Conservation (phyloP, 2,888 invertebrate species). For the Lamellibrachia satsuma region DNA sequence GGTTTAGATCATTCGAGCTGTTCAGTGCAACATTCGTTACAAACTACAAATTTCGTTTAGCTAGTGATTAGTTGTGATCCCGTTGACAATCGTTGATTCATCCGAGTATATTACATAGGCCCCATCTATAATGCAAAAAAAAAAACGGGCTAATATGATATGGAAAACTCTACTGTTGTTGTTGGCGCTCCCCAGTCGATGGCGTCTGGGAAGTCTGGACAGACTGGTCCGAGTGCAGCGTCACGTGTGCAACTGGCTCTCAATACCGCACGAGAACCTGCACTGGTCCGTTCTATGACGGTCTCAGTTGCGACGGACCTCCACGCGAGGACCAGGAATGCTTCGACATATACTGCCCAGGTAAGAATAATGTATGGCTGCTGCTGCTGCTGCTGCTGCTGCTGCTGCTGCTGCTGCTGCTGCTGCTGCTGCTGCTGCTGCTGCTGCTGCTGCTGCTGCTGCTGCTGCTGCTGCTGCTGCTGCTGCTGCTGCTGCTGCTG, state of each 20-base stretch:
- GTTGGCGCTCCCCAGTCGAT: constrained; percentile 18
- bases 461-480: no score
- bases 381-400: background rate
- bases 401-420: background rate
- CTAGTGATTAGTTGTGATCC: background rate
- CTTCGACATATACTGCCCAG: constrained; percentile 48
- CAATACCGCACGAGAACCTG: constrained; percentile 28
- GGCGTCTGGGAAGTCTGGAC: constrained; percentile 39
- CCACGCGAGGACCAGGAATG: constrained; percentile 38
- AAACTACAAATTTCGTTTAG: background rate
- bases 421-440: no score
- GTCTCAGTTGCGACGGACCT: constrained; percentile 38
- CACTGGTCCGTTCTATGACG: constrained; percentile 38
- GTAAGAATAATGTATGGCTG: constrained; percentile 33
- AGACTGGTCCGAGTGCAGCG: constrained; percentile 30
- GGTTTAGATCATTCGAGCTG: background rate
- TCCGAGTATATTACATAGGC: no score
- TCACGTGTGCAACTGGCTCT: constrained; percentile 37
- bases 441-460: no score
- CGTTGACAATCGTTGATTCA: background rate
- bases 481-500: no score
- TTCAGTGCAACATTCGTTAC: background rate
- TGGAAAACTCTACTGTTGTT: background rate
- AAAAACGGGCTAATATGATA: no score
- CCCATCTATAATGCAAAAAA: no score